A percentile compares a stretch with the other conserved stretches of the same genome.
phyloP scores from a whole-genome alignment of 2,888 invertebrate species.

The Acanthoscelides obtectus region DNA sequence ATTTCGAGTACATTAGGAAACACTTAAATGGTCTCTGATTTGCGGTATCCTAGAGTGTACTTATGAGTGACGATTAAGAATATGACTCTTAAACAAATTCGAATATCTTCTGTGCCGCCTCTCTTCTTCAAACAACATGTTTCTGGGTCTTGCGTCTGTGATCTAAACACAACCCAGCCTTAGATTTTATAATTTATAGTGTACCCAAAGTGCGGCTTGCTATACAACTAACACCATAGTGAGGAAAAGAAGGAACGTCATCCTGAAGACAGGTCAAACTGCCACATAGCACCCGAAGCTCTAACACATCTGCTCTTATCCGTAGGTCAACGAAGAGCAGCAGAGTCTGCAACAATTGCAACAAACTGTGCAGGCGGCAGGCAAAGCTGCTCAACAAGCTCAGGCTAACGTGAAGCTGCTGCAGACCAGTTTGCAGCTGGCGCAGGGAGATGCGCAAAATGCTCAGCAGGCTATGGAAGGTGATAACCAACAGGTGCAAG shows the following conservation, averaged over 20 bases:
- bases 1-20: too few relatives aligned
- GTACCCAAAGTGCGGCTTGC: neutral
- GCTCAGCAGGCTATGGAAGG: conserved; percentile 55
- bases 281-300: neutral
- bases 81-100: too few relatives aligned
- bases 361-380: conserved; percentile 56
- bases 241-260: neutral
- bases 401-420: conserved; percentile 45
- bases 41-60: too few relatives aligned
- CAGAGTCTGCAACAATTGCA: conserved; percentile 57
- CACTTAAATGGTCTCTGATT: too few relatives aligned
- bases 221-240: neutral
- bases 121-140: too few relatives aligned
- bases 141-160: too few relatives aligned
- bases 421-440: conserved; percentile 50
- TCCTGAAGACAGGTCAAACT: neutral
- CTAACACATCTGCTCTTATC: neutral
- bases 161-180: neutral
- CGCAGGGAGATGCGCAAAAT: conserved; percentile 53
- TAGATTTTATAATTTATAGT: neutral
- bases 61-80: too few relatives aligned
- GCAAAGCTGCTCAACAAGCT: conserved; percentile 59
- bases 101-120: too few relatives aligned
- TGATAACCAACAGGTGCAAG: conserved; percentile 56
- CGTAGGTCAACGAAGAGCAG: conserved; percentile 44